Evolutionary conservation across 2,888 invertebrate genomes (phyloP), one percentile per base, ranked within the genome.

Genomic region (Proisotoma minuta): DNA sequence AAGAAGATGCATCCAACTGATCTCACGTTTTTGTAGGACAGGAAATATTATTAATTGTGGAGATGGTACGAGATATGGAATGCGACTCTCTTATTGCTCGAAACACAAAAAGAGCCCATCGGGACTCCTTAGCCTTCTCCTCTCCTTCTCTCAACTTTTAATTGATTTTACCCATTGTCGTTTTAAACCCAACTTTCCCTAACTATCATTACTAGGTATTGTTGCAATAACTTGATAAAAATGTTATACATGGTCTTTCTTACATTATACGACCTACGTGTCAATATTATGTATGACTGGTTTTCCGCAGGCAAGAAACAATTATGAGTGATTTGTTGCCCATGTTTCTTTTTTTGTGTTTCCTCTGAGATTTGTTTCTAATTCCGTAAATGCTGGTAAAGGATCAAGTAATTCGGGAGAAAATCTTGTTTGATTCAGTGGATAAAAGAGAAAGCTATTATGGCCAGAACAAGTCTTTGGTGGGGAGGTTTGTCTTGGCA

Each of bases 21-120:
- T 34, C 34, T 72, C 72, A 72, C 70, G 72, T 72, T 70, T 72
- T 70, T 72, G 63, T 62, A 70, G 69, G 69, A 72, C 69, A 72
- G 72, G 68, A 63, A 70, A 70, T 72, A 70, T 72, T 72, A 72
- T 70, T 72, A 72, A 72, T 72, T 72, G 71, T 65, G 65, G 68
- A 69, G 68, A 67, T 65, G 68, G 64, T 34, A 47, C 50, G 56
- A 68, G 68, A 68, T 68, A 68, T 65, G 68, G 68, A 65, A 65
- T 68, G 68, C 62, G 65, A 63, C 56, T 57, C 63, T 63, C 63
- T 66, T 68, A 69, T 70, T 72, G 68, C 68, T 48, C 59, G 50
- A 66, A 72, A 72, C 69, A 70, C 66, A 68, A 68, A 72, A 68
- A 72, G 70, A 65, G 65, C 64, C 72, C 66, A 62, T 48, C 52